Base-by-base conservation (phyloP, 2,113 vertebrate species). In the Emydocephalus ijimae region DNA sequence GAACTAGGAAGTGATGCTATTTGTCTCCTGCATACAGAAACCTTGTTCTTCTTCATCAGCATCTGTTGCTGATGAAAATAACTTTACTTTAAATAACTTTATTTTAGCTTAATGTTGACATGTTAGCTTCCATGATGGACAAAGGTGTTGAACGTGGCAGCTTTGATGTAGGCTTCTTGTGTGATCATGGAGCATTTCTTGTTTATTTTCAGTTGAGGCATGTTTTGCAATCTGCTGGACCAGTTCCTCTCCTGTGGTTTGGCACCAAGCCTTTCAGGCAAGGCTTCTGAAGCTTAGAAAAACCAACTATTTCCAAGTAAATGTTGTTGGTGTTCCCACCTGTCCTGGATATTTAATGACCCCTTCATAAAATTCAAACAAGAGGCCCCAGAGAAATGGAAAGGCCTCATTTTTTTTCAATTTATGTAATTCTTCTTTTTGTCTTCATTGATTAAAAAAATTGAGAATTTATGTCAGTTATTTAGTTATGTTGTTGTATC, bases 181-280 rank as follows among this genome's bases (percentile, higher is more conserved):
- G 39, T 93, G 50, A 87, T 94, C 21, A 1, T 48, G 54, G 90
- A 88, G 89, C 93, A 92, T 87, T 39, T 29, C 90, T 91, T 92
- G 45, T 56, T 87, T 87, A 92, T 94, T 45, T 34, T 24, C 85
- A 94, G 92, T 92, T 85, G 87, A 93, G 89, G 43, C 34, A 91
- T 43, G 91, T 87, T 93, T 89, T 88, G 57, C 8, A 87, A 45
- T 56, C 59, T 23, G 5, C 34, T 26, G 43, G 86, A 89, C 34
- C 21, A 81, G 29, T 88, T 88, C 59, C 14, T 48, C n/a, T 54
- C 52, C 23, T 87, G 86, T 61, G 56, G 59, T 90, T 69, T 90
- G 59, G 89, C 43, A 69, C 29, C n/a, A 45, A 48, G 26, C 59
- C 89, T 43, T 90, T 90, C 29, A 48, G 50, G 56, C 10, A 85